Percentiles rank a stretch among this genome's conserved stretches.
phyloP scores from a whole-genome alignment of 2,888 invertebrate species.

The Isotomurus palustris region DNA sequence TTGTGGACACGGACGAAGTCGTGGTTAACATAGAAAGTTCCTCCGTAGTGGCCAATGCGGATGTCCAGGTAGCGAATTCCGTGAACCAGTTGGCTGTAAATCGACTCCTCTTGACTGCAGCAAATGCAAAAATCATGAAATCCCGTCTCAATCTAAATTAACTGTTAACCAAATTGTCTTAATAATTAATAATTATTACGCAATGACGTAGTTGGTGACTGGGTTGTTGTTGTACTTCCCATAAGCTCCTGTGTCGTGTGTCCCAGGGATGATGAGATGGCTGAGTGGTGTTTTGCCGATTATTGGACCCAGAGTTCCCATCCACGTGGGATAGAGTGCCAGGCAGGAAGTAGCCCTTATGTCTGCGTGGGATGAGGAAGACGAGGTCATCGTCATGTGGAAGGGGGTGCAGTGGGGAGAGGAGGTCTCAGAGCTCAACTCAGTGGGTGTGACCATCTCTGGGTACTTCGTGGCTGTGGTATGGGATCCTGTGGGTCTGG shows the following conservation, averaged over 20 bases:
- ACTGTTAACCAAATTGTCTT: too few relatives aligned
- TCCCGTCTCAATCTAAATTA: too few relatives aligned
- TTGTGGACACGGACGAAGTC: slow-evolving; percentile 55
- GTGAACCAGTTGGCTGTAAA: slow-evolving; percentile 58
- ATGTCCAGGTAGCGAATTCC: slow-evolving; percentile 61
- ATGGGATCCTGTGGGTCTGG: too few relatives aligned
- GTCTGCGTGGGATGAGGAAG: too few relatives aligned
- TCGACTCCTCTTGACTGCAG: slow-evolving; percentile 55
- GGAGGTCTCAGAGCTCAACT: too few relatives aligned
- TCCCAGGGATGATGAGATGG: slow-evolving; percentile 63
- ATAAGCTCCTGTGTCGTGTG: slow-evolving; percentile 65
- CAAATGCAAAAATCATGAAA: background rate
- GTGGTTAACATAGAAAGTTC: slow-evolving; percentile 57
- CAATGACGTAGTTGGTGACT: background rate
- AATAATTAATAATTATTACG: background rate
- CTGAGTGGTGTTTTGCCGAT: slow-evolving; percentile 58
- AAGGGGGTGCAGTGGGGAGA: too few relatives aligned
- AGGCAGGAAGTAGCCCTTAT: too few relatives aligned
- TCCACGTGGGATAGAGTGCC: slow-evolving; percentile 78
- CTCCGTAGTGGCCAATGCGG: slow-evolving; percentile 56
- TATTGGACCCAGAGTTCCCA: slow-evolving; percentile 59
- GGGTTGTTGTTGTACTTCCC: slow-evolving; percentile 39
- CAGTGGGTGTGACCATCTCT: too few relatives aligned
- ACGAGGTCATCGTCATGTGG: too few relatives aligned
- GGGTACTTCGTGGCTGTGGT: too few relatives aligned